Evolutionary conservation across 2,888 invertebrate species (phyloP), one percentile per base, ranked within the genome.

Genomic region (Melipona bicolor): DNA sequence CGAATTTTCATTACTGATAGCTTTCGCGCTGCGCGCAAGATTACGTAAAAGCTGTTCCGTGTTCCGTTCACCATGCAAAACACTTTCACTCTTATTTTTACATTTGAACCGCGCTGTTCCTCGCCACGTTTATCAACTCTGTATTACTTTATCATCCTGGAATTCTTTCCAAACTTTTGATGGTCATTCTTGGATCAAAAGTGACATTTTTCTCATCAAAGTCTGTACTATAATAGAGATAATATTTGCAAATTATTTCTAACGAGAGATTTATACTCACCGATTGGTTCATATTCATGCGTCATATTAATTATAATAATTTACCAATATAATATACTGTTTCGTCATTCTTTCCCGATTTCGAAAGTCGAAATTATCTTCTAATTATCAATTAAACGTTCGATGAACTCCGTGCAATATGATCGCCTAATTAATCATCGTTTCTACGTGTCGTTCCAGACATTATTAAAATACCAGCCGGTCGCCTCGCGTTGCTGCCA

Each of bases 1-100:
- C 62, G 61, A 36, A 85, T 74, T 73, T 68, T 49, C 59, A 71
- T 73, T 74, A 77, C 77, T 64, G 71, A 81, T 81, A 54, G 17
- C 68, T 21, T 56, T 32, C 24, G 43, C 9, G n/a, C 9, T 54
- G 72, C 43, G 6, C 43, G 19, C 17, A 68, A 49, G 61, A 61
- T 79, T 24, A 24, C 43, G 24, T 24, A 65, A 36, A 32, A 65
- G 21, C n/a, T 65, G 64, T 36, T 17, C 43, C n/a, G 6, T 24
- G 13, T 24, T 54, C 17, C 21, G 21, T 73, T 27, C 3, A 5
- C 50, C 32, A 32, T 52, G 52, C 32, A 32, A 32, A 32, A 19
- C 27, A 49, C 2, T 50, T 52, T 50, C 5, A 27, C 52, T 2
- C 5, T 11, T 15, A 56, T 21, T 32, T 36, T 21, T 32, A 15